These are phyloP conservation scores for Xyliphius kryptos DNA, from an alignment of 2,113 vertebrate species.

Conservation along the genomic window DNA sequence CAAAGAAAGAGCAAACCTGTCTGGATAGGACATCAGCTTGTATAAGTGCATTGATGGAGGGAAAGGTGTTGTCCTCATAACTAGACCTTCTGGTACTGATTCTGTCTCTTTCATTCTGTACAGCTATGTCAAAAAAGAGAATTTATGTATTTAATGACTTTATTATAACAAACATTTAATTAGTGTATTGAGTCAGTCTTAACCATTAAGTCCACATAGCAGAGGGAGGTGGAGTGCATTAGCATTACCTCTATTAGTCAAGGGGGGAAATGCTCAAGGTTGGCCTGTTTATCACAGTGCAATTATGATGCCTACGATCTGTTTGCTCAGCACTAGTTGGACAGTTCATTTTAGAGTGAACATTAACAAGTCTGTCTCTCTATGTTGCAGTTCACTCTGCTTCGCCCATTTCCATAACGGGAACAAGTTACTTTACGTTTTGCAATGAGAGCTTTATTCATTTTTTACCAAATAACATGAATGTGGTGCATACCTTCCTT, in stretches of 20 bases:
- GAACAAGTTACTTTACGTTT: no score
- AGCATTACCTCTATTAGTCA: constrained; percentile 20
- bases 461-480: no score
- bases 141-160: no score
- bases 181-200: no score
- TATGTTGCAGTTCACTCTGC: no score
- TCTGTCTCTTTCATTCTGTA: constrained; percentile 95
- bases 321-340: constrained; percentile 95
- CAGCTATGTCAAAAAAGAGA: no score
- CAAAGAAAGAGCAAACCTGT: no score
- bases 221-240: no score
- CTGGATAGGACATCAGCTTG: constrained; percentile 93
- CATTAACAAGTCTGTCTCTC: constrained; percentile 96
- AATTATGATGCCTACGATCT: constrained; percentile 87
- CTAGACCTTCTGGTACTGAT: constrained; percentile 97
- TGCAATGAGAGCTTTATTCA: no score
- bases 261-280: constrained; percentile 64
- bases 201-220: no score
- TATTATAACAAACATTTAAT: no score
- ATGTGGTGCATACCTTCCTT: constrained; percentile 98
- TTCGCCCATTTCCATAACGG: constrained; percentile 51
- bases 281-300: constrained; percentile 78
- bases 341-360: constrained; percentile 83
- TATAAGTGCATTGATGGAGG: constrained; percentile 90
- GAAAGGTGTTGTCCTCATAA: constrained; percentile 95